Evolutionary conservation across 2,113 vertebrate species (phyloP).

Genomic region (Mesoclemmys tuberculata): DNA sequence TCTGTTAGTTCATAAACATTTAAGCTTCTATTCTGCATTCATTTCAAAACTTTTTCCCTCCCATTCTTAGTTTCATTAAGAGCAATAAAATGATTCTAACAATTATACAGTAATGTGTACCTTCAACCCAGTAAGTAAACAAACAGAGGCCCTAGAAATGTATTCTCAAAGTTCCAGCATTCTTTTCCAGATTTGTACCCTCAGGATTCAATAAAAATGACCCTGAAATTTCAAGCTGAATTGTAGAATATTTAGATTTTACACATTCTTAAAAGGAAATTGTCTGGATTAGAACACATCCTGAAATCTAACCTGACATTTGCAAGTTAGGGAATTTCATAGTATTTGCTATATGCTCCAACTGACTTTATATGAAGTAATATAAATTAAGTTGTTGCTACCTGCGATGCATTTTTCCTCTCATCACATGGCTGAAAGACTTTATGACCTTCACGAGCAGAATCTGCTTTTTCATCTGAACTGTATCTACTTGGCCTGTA

Average conservation of each 20-base stretch:
- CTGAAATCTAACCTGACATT: not conserved
- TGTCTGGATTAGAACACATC: not conserved
- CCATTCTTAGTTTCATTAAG: not conserved
- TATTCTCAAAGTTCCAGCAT: not conserved
- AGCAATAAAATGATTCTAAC: not conserved
- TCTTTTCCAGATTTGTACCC: not conserved
- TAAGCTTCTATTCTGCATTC: not conserved
- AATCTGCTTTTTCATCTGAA: conserved; percentile 22
- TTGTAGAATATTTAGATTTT: too few relatives aligned
- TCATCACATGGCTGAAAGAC: not conserved
- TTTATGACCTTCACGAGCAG: not conserved
- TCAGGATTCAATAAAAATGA: not conserved
- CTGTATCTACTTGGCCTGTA: not conserved
- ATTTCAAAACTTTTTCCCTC: not conserved
- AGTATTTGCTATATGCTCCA: not conserved
- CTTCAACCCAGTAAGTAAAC: not conserved
- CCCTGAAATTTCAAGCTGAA: not conserved
- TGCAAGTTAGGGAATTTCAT: not conserved
- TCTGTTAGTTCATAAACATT: not conserved
- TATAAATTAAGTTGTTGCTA: not conserved
- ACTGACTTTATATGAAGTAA: not conserved
- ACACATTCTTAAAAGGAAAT: not conserved
- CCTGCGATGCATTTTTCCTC: not conserved
- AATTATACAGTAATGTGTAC: not conserved
- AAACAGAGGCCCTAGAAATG: not conserved